These are phyloP conservation scores for Globia sparganii DNA, from an alignment of 2,888 invertebrate genomes.

Conservation along the genomic window DNA sequence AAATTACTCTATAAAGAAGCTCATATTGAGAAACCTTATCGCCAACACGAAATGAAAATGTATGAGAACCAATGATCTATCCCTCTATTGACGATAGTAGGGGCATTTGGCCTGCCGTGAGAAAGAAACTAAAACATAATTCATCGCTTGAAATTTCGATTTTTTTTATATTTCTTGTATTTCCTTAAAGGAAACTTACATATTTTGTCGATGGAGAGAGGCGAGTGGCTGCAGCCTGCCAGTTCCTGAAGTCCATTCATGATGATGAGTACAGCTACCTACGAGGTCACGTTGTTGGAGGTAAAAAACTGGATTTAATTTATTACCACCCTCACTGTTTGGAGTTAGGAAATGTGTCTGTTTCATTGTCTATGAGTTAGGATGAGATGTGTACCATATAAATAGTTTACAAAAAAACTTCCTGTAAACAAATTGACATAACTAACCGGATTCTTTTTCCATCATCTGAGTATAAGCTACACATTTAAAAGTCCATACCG, in stretches of 20 bases:
- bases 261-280: conserved; percentile 92
- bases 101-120: not conserved
- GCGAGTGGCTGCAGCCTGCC: conserved; percentile 28
- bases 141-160: not conserved
- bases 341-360: not conserved
- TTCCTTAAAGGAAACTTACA: conserved; percentile 22
- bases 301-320: conserved; percentile 75
- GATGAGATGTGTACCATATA: not conserved
- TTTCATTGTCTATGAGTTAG: not conserved
- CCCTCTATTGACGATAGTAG: not conserved
- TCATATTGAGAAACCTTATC: not conserved
- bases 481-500: not conserved
- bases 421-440: not conserved
- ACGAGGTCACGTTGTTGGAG: conserved; percentile 94
- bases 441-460: not conserved
- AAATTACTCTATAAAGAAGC: no score
- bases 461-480: no score
- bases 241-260: conserved; percentile 55
- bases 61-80: not conserved
- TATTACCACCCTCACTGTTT: not conserved
- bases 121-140: not conserved
- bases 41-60: not conserved
- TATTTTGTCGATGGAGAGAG: not conserved
- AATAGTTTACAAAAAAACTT: no score
- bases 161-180: not conserved